phyloP scores from a whole-genome alignment of 2,888 invertebrate species.

The Podotricha telesiphe region DNA sequence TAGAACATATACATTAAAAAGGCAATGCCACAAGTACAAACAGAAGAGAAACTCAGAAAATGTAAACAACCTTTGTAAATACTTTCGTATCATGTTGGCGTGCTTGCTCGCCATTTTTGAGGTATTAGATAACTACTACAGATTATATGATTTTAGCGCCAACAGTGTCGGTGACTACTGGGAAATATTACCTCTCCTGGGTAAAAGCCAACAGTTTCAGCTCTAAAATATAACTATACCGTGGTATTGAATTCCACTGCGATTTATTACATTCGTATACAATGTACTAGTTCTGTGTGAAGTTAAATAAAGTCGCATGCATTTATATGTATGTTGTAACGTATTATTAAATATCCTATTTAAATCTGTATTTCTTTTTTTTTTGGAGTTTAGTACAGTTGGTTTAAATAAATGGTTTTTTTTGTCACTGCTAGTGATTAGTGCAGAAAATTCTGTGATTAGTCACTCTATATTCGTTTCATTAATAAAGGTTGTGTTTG shows the following conservation, averaged over 20 bases:
- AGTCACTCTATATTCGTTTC: no score
- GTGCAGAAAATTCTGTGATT: no score
- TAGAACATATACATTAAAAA: neutral
- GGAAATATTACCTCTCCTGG: constrained; percentile 43
- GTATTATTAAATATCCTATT: no score
- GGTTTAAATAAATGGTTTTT: no score
- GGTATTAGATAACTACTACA: constrained; percentile 35
- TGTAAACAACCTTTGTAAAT: neutral
- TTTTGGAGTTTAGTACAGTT: no score
- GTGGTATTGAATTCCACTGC: constrained; percentile 12
- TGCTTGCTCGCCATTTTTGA: constrained; percentile 15
- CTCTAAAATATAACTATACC: constrained; percentile 30
- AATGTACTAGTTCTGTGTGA: neutral
- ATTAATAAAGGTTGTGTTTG: no score
- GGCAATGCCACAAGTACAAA: neutral
- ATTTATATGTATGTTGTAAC: neutral
- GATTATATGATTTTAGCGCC: constrained; percentile 35
- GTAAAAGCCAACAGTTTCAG: constrained; percentile 43
- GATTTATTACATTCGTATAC: neutral
- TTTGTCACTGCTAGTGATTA: no score
- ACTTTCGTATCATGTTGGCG: constrained; percentile 7
- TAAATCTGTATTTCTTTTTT: no score
- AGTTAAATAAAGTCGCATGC: neutral
- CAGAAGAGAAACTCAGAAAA: neutral
- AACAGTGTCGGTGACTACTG: constrained; percentile 41